phyloP scores from a whole-genome alignment of 1,140 invertebrate species.

The Kradibia gibbosae region DNA sequence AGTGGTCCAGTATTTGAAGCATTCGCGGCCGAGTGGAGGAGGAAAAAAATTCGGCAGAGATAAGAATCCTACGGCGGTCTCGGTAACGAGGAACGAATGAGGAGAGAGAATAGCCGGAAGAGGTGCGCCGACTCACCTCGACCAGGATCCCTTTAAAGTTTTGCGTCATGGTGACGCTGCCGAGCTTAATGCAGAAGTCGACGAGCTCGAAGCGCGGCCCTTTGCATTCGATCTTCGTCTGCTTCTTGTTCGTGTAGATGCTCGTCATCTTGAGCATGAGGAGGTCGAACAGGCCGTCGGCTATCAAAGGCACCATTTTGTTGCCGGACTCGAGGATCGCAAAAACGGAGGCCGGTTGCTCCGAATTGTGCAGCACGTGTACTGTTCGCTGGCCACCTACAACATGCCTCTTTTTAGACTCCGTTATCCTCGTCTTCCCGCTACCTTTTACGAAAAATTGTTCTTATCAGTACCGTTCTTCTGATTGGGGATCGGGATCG shows the following conservation, averaged over 20 bases:
- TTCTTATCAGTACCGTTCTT: neutral
- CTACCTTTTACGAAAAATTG: neutral
- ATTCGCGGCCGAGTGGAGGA: no score
- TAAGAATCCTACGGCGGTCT: neutral
- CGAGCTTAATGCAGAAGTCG: constrained; percentile 95
- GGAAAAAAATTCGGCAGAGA: neutral
- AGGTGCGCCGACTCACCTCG: constrained; percentile 77
- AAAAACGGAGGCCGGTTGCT: constrained; percentile 95
- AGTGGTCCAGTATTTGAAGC: no score
- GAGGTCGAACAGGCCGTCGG: constrained; percentile 92
- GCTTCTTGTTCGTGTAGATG: constrained; percentile 91
- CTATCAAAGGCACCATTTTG: constrained; percentile 88
- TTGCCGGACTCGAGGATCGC: constrained; percentile 90
- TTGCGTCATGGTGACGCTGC: constrained; percentile 92
- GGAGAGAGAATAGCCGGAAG: neutral
- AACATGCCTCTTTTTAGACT: constrained; percentile 36
- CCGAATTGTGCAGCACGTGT: constrained; percentile 94
- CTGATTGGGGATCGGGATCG: constrained; percentile 11
- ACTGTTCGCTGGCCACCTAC: constrained; percentile 81
- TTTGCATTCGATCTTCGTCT: constrained; percentile 89
- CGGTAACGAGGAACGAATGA: neutral
- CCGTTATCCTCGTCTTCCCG: neutral
- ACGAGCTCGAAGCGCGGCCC: constrained; percentile 93
- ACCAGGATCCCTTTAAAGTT: constrained; percentile 96
- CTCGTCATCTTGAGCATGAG: constrained; percentile 91